Base-by-base conservation (phyloP, 1,140 invertebrate species). In the Copidosoma floridanum region DNA sequence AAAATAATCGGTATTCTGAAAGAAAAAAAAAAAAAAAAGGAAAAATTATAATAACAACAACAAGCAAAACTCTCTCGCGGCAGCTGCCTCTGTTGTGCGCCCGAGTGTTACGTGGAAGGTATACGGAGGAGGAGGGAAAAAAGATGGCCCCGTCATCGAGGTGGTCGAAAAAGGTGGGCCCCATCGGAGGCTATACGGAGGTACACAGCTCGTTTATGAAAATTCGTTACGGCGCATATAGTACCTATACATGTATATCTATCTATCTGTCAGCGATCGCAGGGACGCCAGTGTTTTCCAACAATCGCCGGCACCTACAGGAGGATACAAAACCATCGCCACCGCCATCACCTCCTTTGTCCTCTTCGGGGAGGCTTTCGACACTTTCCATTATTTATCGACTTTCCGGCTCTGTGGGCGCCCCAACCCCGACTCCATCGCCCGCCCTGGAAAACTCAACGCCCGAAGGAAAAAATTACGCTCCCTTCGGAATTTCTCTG, bases 171-270 rank as follows among this genome's bases (percentile, higher is more conserved):
- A n/a, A n/a, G n/a, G n/a, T n/a, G n/a, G n/a, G n/a, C n/a, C n/a
- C n/a, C n/a, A n/a, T n/a, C 23, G 23, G 10, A 26, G 47, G 53
- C 40, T 44, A 20, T 50, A 32, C 12, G 29, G 29, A 3, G 46
- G 53, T 55, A 46, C 29, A 65, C 63, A 59, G 65, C 56, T 62
- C 55, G 51, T 52, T 65, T 63, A 68, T 63, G 64, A n/a, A 71
- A 67, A 71, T 71, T 68, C 60, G 68, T 68, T 63, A 65, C 68
- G 69, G 61, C 64, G 29, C 29, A 12, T n/a, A n/a, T n/a, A n/a
- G n/a, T n/a, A n/a, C n/a, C n/a, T n/a, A n/a, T n/a, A n/a, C n/a
- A n/a, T n/a, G 52, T 11, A n/a, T 11, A 24, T 29, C 35, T 51
- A 57, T 23, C 27, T 60, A 56, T 58, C 64, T 40, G 51, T 51